Evolutionary conservation across 2,113 vertebrate species (phyloP).

Genomic region (Puffinus mauretanicus): DNA sequence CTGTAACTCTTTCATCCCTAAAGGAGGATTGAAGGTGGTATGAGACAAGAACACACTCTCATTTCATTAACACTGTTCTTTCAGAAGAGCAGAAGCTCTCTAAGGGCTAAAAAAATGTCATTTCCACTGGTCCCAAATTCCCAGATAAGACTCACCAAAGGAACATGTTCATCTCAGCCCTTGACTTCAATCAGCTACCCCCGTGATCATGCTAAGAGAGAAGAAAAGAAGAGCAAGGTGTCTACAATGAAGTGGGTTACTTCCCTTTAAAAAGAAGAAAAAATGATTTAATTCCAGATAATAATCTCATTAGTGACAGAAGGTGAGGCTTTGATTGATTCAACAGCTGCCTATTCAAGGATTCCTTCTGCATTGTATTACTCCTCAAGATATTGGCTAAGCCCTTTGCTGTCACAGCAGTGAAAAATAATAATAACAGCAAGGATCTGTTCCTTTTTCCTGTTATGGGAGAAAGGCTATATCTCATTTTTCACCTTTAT

Average conservation of each 20-base stretch:
- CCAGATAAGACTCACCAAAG: background rate
- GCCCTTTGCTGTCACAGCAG: background rate
- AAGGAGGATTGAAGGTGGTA: background rate
- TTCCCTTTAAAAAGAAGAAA: background rate
- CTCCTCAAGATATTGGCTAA: background rate
- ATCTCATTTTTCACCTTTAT: background rate
- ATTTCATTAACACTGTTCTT: background rate
- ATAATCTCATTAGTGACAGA: background rate
- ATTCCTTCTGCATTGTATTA: background rate
- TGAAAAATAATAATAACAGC: background rate
- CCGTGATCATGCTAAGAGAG: accelerated
- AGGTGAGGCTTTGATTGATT: background rate
- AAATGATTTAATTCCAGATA: background rate
- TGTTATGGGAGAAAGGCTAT: background rate
- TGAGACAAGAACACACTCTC: background rate
- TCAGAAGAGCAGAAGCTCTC: background rate
- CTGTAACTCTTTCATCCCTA: background rate
- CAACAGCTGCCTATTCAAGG: background rate
- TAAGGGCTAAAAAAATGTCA: background rate
- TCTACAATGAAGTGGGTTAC: background rate
- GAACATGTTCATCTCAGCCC: background rate
- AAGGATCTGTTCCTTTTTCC: background rate
- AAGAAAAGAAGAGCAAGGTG: background rate
- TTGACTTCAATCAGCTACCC: background rate
- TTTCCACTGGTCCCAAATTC: background rate